Evolutionary conservation across 2,797 vertebrate species (phyloP), one percentile per base, ranked within the genome.

Genomic region (Alouatta caraya): DNA sequence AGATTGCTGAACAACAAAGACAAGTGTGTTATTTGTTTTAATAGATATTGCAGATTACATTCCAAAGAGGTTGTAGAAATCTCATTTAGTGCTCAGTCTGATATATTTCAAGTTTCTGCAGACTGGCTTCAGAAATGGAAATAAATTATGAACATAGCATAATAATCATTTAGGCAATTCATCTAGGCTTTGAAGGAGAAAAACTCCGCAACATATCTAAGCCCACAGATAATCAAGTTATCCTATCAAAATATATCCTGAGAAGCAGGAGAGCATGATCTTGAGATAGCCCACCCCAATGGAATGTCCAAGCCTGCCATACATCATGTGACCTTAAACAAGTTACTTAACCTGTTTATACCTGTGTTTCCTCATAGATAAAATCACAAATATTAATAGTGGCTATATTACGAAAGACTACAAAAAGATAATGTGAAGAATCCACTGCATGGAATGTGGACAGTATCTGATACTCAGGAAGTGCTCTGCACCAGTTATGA

Each of bases 121-220:
- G 90, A 87, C 94, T 93, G 83, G 88, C 90, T 96, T 96, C 96
- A 55, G 84, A 97, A 94, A 93, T 87, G 70, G 76, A 98, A 97
- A 96, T 94, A 97, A 95, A 96, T 84, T 94, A 91, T 90, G 88
- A 89, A 85, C 88, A 78, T 37, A 64, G n/a, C 64, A 96, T 94
- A 91, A 96, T 83, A 96, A 97, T 97, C 88, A 88, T 95, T 90
- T 59, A 83, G 61, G 76, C 55, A 79, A 95, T 92, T 96, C 84
- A 92, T 97, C 64, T 89, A 52, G 67, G 76, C 88, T 88, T 94
- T 94, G 55, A 86, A 95, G 76, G 33, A 24, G 64, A 37, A 82
- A 95, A 88, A 75, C 50, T 92, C 21, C 88, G 83, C 88, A 92
- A 48, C 46, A 73, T 81, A 84, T 21, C 46, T 79, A 92, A 95